These are phyloP conservation scores for Glaucidium brasilianum DNA, from an alignment of 2,113 vertebrate genomes.

Conservation along the genomic window DNA sequence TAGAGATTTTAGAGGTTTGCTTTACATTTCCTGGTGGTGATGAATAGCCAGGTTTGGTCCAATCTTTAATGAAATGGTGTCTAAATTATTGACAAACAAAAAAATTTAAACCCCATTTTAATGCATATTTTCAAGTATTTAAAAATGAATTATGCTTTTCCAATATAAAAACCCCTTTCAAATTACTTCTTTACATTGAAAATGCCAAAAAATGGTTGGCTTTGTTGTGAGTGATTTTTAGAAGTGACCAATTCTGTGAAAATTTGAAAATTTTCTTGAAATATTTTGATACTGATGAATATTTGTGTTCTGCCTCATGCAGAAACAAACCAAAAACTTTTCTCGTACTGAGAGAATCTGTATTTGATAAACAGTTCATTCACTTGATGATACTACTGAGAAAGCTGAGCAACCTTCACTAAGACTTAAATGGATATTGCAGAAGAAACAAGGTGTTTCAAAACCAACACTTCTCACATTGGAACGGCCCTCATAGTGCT, in stretches of 20 bases:
- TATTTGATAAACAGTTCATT: not conserved
- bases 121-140: not conserved
- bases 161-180: not conserved
- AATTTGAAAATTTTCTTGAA: not conserved
- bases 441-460: not conserved
- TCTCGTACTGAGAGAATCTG: not conserved
- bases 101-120: not conserved
- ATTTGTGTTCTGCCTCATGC: not conserved
- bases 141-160: not conserved
- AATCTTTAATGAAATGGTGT: not conserved
- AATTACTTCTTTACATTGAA: not conserved
- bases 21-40: not conserved
- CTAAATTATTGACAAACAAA: not conserved
- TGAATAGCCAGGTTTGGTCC: not conserved
- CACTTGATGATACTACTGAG: not conserved
- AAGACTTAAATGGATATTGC: not conserved
- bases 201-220: not conserved
- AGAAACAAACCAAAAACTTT: not conserved
- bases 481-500: not conserved
- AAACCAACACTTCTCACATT: not conserved
- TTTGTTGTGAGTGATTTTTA: not conserved
- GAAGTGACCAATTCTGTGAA: not conserved
- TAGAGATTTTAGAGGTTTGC: not conserved
- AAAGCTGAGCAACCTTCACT: not conserved
- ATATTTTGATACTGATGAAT: not conserved